Conservation (phyloP, 2,797 vertebrate genomes). For the Acanthornis magna region DNA sequence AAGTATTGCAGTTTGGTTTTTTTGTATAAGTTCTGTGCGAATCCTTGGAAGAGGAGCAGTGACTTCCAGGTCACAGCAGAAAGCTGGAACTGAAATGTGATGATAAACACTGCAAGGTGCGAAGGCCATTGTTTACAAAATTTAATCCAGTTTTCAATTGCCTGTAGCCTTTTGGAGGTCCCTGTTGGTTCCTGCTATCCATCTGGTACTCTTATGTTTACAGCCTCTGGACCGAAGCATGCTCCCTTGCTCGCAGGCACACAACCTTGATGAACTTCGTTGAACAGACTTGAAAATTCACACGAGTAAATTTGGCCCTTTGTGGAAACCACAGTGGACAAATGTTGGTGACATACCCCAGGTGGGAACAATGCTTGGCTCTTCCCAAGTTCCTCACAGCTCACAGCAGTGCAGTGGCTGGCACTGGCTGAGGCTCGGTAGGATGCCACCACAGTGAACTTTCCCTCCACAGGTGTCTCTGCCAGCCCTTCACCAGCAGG, state of each 20-base stretch:
- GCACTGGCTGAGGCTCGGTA: accelerated
- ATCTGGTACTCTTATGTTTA: background rate
- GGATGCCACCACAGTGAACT: background rate
- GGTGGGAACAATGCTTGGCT: accelerated
- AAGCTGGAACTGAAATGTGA: background rate
- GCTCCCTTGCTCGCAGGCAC: background rate
- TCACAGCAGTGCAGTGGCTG: background rate
- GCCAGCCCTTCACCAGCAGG: background rate
- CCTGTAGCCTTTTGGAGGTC: background rate
- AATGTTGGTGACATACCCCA: accelerated
- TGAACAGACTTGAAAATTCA: background rate
- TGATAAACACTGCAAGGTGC: background rate
- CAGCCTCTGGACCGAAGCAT: background rate
- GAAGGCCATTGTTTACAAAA: background rate
- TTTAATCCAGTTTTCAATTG: background rate
- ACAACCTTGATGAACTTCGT: accelerated
- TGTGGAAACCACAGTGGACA: background rate
- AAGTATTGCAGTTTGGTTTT: background rate
- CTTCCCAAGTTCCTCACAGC: background rate
- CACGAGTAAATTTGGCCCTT: background rate
- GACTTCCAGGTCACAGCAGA: background rate
- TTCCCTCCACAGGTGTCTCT: background rate
- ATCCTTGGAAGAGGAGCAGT: background rate
- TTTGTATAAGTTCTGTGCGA: background rate
- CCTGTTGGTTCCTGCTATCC: background rate